Evolutionary conservation across 2,113 vertebrate species (phyloP), one percentile per base, ranked within the genome.

Genomic region (Carettochelys insculpta): DNA sequence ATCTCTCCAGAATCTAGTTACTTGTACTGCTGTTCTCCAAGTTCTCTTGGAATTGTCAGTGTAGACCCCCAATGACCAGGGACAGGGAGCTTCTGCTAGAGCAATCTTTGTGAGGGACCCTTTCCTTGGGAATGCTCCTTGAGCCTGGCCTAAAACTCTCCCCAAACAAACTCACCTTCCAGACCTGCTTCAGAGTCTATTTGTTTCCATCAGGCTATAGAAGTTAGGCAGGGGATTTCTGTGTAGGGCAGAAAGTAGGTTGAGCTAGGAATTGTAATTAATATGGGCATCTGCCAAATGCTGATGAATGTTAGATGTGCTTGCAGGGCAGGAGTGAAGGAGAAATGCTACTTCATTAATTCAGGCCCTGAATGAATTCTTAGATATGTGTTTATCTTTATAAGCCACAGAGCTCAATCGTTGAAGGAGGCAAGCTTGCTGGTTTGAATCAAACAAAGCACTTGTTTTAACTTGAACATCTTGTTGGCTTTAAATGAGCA

Each of bases 391-490:
- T 8, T 68, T 68, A 65, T 65, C 9, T 19, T 65, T 65, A 68
- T 38, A 68, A 68, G 19, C 20, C n/a, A 11, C 5, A 25, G 25
- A 25, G 76, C 14, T 13, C 50, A 20, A 75, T 7, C 8, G 13
- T 29, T 16, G 29, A 53, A 45, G 34, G 8, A 2, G 11, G 9
- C n/a, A 68, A 38, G 61, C 61, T 38, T 68, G 61, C n/a, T 68
- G 61, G 9, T 68, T 68, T 12, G 76, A 3, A 0, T 38, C 51
- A 3, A 1, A 0, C 11, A 1, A 85, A 56, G 3, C 53, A 2
- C 10, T 13, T 3, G 0, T 34, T 86, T 48, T 19, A 43, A 14
- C 41, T 48, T 12, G 54, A 89, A 88, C 0, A 27, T 83, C 13
- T 65, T 34, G 56, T 56, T 9, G 56, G 0, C 50, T 38, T 1